Base-by-base conservation (phyloP, 1,140 invertebrate genomes). In the Belonocnema kinseyi region DNA sequence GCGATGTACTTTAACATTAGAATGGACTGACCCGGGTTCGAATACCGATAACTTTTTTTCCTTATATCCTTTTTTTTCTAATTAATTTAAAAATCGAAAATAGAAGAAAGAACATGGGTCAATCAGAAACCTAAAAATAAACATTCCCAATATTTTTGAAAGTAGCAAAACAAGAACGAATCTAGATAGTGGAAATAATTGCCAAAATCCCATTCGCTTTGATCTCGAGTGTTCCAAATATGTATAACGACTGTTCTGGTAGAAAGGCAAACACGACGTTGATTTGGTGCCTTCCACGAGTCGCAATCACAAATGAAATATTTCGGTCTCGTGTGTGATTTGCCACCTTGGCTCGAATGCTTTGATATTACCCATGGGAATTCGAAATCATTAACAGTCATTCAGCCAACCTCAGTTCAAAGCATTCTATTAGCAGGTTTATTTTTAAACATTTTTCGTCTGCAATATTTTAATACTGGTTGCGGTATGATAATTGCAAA, bases 301-400 rank as follows among this genome's bases (percentile, higher is more conserved):
- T 61, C 75, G 66, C 75, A 79, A 79, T 79, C 77, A 71, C 75
- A 58, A 77, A 79, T 76, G 76, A 73, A 77, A 74, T 73, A 26
- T 73, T 73, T 58, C 19, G 56, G 13, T 6, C 17, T 26, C 19
- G 56, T 13, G 56, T 58, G 56, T 66, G 58, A 66, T 66, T 66
- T 66, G 10, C 26, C 58, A 66, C 58, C 26, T 66, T 66, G 21
- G 17, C n/a, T 17, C 5, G 19, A 14, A 4, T 66, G 11, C 58
- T 66, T 66, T 66, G 21, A 66, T 40, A 46, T 51, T 7, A 16
- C 54, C 71, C 19, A 17, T 19, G 14, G 5, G 40, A 77, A 10
- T 46, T 46, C 40, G 8, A 40, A 72, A 13, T 71, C 71, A 50
- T 70, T 54, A 73, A 79, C 40, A 54, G n/a, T 51, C 21, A 46